A percentile compares a stretch with the other conserved stretches of the same genome.
phyloP scores from a whole-genome alignment of 2,888 invertebrate genomes.

The Diplazon laetatorius region DNA sequence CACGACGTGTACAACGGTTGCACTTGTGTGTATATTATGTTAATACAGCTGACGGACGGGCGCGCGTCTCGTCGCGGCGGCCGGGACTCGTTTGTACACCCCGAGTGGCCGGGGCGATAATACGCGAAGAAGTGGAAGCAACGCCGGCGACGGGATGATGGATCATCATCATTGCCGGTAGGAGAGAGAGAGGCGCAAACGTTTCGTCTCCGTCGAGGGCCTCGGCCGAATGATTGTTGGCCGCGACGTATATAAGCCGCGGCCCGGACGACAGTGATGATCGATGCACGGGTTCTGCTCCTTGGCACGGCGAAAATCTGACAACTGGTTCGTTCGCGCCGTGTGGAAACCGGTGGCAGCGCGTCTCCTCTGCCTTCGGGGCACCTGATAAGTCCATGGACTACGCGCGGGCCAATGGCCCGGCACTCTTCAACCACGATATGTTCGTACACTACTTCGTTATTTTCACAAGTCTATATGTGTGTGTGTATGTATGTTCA shows the following conservation, averaged over 20 bases:
- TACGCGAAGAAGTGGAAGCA: conserved; percentile 69
- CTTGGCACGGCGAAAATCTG: conserved; percentile 75
- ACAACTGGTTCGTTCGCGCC: conserved; percentile 73
- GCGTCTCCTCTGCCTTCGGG: conserved; percentile 60
- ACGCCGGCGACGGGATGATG: conserved; percentile 79
- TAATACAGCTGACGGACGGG: conserved; percentile 48
- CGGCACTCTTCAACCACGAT: not conserved
- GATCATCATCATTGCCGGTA: no score
- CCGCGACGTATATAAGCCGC: conserved; percentile 77
- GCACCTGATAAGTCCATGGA: conserved; percentile 66
- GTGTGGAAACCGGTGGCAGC: no score
- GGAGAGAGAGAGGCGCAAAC: no score
- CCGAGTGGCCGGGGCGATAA: conserved; percentile 62
- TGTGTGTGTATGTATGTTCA: no score
- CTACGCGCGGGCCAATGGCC: not conserved
- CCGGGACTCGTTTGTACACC: conserved; percentile 49
- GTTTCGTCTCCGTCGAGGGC: conserved; percentile 44
- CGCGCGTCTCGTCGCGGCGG: no score
- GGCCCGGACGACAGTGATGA: conserved; percentile 80
- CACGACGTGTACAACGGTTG: conserved; percentile 29
- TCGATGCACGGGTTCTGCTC: conserved; percentile 80
- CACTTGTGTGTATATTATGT: conserved; percentile 42
- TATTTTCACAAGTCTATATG: conserved; percentile 18
- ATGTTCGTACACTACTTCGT: conserved; percentile 13
- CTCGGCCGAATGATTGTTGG: conserved; percentile 64